These are phyloP conservation scores for Mus pahari DNA, from an alignment of 2,113 vertebrate species.

Conservation along the genomic window DNA sequence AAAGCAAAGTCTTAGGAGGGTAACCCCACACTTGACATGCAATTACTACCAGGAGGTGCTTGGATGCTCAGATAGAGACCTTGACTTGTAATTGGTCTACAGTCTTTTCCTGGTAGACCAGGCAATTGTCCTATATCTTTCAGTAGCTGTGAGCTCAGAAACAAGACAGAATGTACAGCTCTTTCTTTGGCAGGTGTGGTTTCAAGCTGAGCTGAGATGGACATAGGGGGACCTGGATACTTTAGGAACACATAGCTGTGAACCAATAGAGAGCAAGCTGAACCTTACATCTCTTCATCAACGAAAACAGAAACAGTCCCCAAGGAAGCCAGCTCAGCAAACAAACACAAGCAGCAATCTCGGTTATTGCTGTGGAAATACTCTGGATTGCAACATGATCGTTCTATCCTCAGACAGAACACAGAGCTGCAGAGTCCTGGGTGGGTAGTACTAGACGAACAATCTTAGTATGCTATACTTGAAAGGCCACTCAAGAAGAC, in stretches of 20 bases:
- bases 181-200: not conserved
- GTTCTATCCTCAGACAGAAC: not conserved
- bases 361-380: not conserved
- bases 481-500: not conserved
- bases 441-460: not conserved
- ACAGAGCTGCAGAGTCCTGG: not conserved
- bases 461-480: not conserved
- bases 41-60: constrained; percentile 51
- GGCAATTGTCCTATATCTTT: constrained; percentile 23
- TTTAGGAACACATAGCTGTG: not conserved
- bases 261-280: not conserved
- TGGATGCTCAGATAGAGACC: constrained; percentile 56
- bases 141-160: constrained; percentile 36
- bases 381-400: not conserved
- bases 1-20: constrained; percentile 54
- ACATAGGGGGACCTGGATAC: not conserved
- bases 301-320: not conserved
- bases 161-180: not conserved
- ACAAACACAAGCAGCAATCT: not conserved
- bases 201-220: not conserved
- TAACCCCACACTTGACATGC: constrained; percentile 24
- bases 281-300: not conserved
- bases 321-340: not conserved
- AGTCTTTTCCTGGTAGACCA: not conserved
- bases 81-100: constrained; percentile 21